phyloP scores from a whole-genome alignment of 2,797 vertebrate genomes.

The Semotilus atromaculatus region DNA sequence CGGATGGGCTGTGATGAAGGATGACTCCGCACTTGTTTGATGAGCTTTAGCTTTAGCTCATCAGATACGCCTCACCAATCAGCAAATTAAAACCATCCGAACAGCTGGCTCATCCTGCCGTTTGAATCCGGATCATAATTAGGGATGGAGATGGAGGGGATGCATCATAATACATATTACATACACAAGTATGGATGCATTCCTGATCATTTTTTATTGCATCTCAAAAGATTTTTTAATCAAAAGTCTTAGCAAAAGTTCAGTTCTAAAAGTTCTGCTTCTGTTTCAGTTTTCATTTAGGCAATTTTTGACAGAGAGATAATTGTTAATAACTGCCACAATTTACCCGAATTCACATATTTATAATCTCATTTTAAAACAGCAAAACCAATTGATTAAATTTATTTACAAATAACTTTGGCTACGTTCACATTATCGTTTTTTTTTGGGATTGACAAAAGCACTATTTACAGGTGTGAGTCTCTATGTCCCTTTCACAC shows the following conservation, averaged over 20 bases:
- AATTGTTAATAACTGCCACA: neutral
- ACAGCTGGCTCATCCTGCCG: constrained; percentile 41
- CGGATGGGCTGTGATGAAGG: constrained; percentile 21
- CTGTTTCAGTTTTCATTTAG: neutral
- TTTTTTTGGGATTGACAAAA: neutral
- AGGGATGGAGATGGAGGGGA: neutral
- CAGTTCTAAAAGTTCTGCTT: neutral
- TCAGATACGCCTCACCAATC: constrained; percentile 40
- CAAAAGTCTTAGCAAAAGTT: constrained; percentile 1
- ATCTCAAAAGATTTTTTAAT: constrained; percentile 1
- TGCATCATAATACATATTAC: constrained; percentile 17
- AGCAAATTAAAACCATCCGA: constrained; percentile 35
- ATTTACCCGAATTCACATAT: neutral
- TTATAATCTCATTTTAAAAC: neutral
- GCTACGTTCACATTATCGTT: neutral
- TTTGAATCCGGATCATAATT: constrained; percentile 18
- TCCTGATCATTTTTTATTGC: constrained; percentile 2
- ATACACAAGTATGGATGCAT: neutral
- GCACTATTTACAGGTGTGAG: neutral
- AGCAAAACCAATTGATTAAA: neutral
- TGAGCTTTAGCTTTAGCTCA: constrained; percentile 43
- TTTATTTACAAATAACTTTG: neutral
- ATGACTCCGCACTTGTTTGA: constrained; percentile 27
- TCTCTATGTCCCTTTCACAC: neutral
- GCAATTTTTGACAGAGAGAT: neutral